phyloP scores from a whole-genome alignment of 2,888 invertebrate genomes.

The Diarsia brunnea region DNA sequence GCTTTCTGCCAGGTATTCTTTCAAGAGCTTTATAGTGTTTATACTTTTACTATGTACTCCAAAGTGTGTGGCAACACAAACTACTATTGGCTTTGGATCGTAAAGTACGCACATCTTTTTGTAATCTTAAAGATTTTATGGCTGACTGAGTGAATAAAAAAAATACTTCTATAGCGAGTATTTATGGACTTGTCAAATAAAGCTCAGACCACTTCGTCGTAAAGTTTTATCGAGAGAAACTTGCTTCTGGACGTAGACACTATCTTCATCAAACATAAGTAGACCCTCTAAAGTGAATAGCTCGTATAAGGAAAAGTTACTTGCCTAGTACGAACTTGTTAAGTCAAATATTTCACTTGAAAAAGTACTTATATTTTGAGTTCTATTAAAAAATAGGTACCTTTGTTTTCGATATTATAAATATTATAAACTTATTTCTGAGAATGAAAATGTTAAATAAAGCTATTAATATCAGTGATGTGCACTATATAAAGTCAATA shows the following conservation, averaged over 20 bases:
- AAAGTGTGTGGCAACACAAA: slow-evolving; percentile 27
- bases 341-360: background rate
- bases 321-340: background rate
- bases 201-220: slow-evolving; percentile 1
- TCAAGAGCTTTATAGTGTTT: slow-evolving; percentile 31
- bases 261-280: background rate
- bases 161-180: background rate
- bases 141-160: background rate
- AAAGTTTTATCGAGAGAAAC: slow-evolving; percentile 11
- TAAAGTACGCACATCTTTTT: slow-evolving; percentile 8
- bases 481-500: background rate
- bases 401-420: background rate
- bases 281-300: background rate
- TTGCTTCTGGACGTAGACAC: slow-evolving; percentile 10
- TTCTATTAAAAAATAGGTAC: background rate
- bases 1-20: slow-evolving; percentile 68
- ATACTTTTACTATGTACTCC: slow-evolving; percentile 13
- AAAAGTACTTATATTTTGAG: background rate
- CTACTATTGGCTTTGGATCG: slow-evolving; percentile 1
- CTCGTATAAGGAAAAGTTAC: background rate
- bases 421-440: background rate
- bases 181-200: slow-evolving; percentile 14
- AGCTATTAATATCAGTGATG: background rate
- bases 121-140: background rate
- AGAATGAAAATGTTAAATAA: background rate